Conservation (phyloP, 2,797 vertebrate genomes). For the Rhinella marina region DNA sequence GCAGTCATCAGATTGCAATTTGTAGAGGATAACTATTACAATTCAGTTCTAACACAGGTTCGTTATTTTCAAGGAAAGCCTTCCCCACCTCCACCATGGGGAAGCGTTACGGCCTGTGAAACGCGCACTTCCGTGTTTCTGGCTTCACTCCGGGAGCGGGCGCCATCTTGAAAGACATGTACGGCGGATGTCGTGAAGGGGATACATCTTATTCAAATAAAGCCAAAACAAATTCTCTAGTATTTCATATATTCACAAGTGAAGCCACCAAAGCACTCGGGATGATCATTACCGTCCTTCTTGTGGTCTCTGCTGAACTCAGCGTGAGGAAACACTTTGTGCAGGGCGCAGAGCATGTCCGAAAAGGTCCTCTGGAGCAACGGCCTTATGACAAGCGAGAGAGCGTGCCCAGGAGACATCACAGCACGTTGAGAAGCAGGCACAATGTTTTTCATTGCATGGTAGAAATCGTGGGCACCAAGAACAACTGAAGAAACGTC, state of each 20-base stretch:
- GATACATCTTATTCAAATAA: too few species aligned
- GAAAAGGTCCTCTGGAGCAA: slow-evolving; percentile 87
- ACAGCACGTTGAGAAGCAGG: slow-evolving; percentile 95
- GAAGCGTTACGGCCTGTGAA: too few species aligned
- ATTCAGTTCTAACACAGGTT: too few species aligned
- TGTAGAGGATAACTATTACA: too few species aligned
- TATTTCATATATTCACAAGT: not conserved
- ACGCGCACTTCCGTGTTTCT: too few species aligned
- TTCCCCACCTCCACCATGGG: too few species aligned
- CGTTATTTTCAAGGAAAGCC: too few species aligned
- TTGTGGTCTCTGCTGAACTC: slow-evolving; percentile 86
- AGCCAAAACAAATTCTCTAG: too few species aligned
- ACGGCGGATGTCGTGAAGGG: too few species aligned
- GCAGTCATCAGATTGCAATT: too few species aligned
- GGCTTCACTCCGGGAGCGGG: too few species aligned
- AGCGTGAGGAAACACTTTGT: slow-evolving; percentile 95
- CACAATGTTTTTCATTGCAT: slow-evolving; percentile 92
- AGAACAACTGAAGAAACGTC: slow-evolving; percentile 93
- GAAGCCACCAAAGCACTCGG: not conserved
- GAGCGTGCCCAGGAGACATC: slow-evolving; percentile 87
- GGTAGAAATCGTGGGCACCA: slow-evolving; percentile 90
- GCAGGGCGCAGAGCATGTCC: slow-evolving; percentile 82
- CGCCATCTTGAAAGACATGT: too few species aligned
- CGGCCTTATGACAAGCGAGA: slow-evolving; percentile 87
- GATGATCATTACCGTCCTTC: slow-evolving; percentile 79